Evolutionary conservation across 2,113 vertebrate genomes (phyloP).

Genomic region (Hirundichthys speculiger): DNA sequence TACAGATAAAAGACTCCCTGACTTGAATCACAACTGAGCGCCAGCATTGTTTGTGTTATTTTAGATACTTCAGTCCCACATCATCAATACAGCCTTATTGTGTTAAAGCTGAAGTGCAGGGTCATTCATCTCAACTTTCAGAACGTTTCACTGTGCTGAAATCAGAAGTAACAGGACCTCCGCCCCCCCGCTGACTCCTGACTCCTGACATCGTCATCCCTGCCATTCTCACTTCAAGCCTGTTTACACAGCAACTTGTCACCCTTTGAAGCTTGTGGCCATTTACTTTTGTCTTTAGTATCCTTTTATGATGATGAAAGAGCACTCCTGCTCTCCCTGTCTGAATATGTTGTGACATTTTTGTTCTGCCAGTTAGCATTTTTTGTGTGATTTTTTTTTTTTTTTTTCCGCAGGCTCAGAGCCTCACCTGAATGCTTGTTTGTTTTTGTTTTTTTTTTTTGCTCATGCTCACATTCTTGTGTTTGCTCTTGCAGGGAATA

Average conservation of each 20-base stretch:
- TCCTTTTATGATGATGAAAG: slow-evolving; percentile 37
- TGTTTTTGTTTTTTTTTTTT: background rate
- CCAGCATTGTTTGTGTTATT: slow-evolving; percentile 31
- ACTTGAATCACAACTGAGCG: slow-evolving; percentile 47
- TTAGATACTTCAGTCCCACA: slow-evolving; percentile 36
- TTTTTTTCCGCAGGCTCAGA: too few species aligned
- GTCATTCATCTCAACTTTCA: slow-evolving; percentile 54
- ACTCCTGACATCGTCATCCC: slow-evolving; percentile 43
- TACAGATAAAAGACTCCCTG: slow-evolving; percentile 53
- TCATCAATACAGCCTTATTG: slow-evolving; percentile 30
- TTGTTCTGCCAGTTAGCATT: slow-evolving; percentile 37
- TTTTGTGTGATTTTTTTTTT: too few species aligned
- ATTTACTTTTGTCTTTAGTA: slow-evolving; percentile 40
- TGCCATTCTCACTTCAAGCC: slow-evolving; percentile 31
- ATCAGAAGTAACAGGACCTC: slow-evolving; percentile 37
- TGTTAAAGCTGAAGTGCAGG: slow-evolving; percentile 27
- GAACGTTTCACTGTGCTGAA: slow-evolving; percentile 30
- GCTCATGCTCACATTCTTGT: slow-evolving; percentile 1
- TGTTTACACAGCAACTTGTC: slow-evolving; percentile 22
- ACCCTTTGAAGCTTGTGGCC: slow-evolving; percentile 25
- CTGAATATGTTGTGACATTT: slow-evolving; percentile 17
- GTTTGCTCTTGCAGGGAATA: slow-evolving; percentile 84
- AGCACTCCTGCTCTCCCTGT: slow-evolving; percentile 13
- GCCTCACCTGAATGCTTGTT: background rate
- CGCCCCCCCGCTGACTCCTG: slow-evolving; percentile 21